phyloP scores from a whole-genome alignment of 2,888 invertebrate genomes.

The Leuctra nigra region DNA sequence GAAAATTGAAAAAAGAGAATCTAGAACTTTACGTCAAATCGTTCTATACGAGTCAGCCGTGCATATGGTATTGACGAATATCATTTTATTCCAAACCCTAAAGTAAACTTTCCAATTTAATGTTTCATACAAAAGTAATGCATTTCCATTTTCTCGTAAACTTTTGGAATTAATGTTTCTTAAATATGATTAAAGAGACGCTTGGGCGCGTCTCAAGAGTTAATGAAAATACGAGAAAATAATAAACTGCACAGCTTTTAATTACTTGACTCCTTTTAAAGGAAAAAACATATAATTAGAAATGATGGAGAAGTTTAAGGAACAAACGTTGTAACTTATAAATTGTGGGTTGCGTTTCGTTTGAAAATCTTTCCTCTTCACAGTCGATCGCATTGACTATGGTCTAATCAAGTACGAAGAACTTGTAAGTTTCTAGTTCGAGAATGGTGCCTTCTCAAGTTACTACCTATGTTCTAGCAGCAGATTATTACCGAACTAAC shows the following conservation, averaged over 20 bases:
- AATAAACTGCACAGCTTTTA: slow-evolving; percentile 16
- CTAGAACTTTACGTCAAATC: slow-evolving; percentile 10
- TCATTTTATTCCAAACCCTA: not conserved
- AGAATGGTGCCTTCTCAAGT: too few species aligned
- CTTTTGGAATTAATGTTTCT: slow-evolving; percentile 18
- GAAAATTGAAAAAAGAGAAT: slow-evolving; percentile 22
- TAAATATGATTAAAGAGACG: slow-evolving; percentile 22
- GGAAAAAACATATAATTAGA: slow-evolving; percentile 11
- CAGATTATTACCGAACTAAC: too few species aligned
- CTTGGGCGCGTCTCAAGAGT: slow-evolving; percentile 12
- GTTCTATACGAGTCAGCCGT: slow-evolving; percentile 9
- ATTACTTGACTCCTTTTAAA: slow-evolving; percentile 17
- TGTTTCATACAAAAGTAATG: not conserved
- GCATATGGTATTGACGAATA: slow-evolving; percentile 15
- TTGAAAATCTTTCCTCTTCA: too few species aligned
- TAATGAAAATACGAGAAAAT: slow-evolving; percentile 24
- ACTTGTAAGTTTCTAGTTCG: too few species aligned
- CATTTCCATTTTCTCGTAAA: slow-evolving; percentile 8
- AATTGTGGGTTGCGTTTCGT: too few species aligned
- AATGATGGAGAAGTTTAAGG: too few species aligned
- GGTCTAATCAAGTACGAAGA: too few species aligned
- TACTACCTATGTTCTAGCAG: too few species aligned
- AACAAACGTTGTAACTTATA: too few species aligned
- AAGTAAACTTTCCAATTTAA: slow-evolving; percentile 16
- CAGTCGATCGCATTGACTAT: too few species aligned